Evolutionary conservation across 1,140 invertebrate genomes (phyloP), one percentile per base, ranked within the genome.

Genomic region (Aphidius gifuensis): DNA sequence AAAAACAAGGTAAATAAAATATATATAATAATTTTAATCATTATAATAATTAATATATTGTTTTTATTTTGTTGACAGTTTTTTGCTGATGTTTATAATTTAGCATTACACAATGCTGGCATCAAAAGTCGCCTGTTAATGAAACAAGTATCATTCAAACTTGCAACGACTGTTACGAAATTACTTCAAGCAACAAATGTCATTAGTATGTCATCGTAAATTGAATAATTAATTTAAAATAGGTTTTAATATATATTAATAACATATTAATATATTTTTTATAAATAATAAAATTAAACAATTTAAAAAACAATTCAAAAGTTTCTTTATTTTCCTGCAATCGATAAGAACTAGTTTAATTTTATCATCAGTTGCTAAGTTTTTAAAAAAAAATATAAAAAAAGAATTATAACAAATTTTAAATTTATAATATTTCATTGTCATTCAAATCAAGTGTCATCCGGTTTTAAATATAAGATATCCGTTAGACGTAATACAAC

Each of bases 31-130:
- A 61, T 55, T 32, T 32, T 32, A 32, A n/a, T 9, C n/a, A 53
- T 51, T 58, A 40, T 60, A 55, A 51, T 32, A 32, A 32, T 32
- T 32, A 1, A 32, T 3, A 3, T 32, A 32, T 32, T 32, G 23
- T 32, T 48, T 60, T 56, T 9, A 55, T 68, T 57, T 65, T 62
- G 9, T 64, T 83, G 76, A 11, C 73, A 88, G 84, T 91, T 88
- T 70, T 89, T 85, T 65, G 85, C 87, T 0, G 89, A 91, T 74
- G 74, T 91, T 2, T 90, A 83, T 69, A 81, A 86, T 56, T 71
- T 88, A 9, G 83, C 85, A 5, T 60, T 77, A 38, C 68, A 78
- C 46, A 80, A 72, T 4, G 73, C 74, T 9, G 78, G 79, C 4
- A 76, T 80, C 39, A 82, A 78, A 64, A 80, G 69, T 59, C 76